phyloP scores from a whole-genome alignment of 2,113 vertebrate species.

The Clupea harengus region DNA sequence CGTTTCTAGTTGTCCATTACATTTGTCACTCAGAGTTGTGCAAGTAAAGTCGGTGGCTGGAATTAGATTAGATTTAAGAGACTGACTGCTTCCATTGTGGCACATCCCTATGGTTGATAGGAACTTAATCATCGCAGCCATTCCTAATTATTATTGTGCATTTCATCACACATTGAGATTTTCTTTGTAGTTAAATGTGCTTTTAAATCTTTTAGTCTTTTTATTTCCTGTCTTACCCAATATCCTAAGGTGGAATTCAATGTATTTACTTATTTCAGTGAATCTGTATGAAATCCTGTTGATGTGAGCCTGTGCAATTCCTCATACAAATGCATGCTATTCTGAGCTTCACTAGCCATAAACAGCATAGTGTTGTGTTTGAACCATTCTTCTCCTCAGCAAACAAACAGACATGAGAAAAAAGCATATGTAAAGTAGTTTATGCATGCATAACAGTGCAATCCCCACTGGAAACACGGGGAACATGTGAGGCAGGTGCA shows the following conservation, averaged over 20 bases:
- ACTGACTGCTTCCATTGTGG: neutral
- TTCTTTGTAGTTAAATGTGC: neutral
- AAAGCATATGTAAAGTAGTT: slow-evolving; percentile 50
- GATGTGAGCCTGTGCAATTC: neutral
- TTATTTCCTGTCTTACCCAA: neutral
- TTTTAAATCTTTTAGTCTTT: neutral
- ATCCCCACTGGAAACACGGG: slow-evolving; percentile 63
- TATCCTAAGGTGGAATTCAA: neutral
- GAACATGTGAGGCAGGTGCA: slow-evolving; percentile 69
- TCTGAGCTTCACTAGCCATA: neutral
- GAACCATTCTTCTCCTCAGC: neutral
- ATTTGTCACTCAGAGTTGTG: neutral
- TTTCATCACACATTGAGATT: neutral
- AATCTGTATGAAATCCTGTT: neutral
- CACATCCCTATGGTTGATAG: neutral
- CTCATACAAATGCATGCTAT: neutral
- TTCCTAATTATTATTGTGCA: neutral
- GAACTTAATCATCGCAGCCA: no score
- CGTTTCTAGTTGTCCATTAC: neutral
- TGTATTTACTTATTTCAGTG: neutral
- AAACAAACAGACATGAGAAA: neutral
- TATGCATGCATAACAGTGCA: slow-evolving; percentile 35
- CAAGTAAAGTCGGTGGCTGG: neutral
- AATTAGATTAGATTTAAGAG: neutral
- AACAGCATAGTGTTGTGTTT: neutral